Conservation (phyloP, 2,797 vertebrate genomes). For the Echeneis naucrates region DNA sequence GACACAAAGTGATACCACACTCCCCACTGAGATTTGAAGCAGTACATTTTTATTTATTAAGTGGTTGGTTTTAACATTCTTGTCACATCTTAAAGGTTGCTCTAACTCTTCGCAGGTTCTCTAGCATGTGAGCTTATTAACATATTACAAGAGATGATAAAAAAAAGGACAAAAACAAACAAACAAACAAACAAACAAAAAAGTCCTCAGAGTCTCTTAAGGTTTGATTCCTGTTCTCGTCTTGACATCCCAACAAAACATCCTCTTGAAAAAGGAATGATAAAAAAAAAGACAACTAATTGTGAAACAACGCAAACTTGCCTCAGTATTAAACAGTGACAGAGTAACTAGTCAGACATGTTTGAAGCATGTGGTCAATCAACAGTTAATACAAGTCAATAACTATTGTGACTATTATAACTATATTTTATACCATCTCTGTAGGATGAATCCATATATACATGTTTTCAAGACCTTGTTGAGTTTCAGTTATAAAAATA, state of each 20-base stretch:
- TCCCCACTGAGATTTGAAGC: slow-evolving; percentile 48
- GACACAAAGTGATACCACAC: slow-evolving; percentile 20
- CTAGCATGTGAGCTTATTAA: slow-evolving; percentile 63
- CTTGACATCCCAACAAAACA: slow-evolving; percentile 34
- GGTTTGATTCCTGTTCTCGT: slow-evolving; percentile 41
- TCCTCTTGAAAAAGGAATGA: slow-evolving; percentile 50
- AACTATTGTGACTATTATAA: slow-evolving; percentile 67
- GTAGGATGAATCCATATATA: slow-evolving; percentile 65
- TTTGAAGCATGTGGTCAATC: slow-evolving; percentile 60
- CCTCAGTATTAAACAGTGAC: slow-evolving; percentile 48
- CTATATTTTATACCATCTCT: slow-evolving; percentile 68
- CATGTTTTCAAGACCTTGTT: slow-evolving; percentile 60
- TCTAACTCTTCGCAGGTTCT: slow-evolving; percentile 59
- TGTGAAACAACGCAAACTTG: slow-evolving; percentile 33
- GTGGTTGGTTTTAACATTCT: slow-evolving; percentile 78
- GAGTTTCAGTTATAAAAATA: slow-evolving; percentile 77
- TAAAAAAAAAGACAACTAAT: slow-evolving; percentile 37
- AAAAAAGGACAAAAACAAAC: slow-evolving; percentile 39
- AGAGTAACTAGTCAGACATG: slow-evolving; percentile 54
- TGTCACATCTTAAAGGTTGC: slow-evolving; percentile 71
- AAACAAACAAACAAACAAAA: too few relatives aligned
- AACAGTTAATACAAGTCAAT: slow-evolving; percentile 57
- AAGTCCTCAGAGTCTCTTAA: slow-evolving; percentile 25
- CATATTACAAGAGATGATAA: slow-evolving; percentile 61
- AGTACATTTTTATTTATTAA: slow-evolving; percentile 73